Evolutionary conservation across 2,113 vertebrate genomes (phyloP).

Genomic region (Puffinus mauretanicus): DNA sequence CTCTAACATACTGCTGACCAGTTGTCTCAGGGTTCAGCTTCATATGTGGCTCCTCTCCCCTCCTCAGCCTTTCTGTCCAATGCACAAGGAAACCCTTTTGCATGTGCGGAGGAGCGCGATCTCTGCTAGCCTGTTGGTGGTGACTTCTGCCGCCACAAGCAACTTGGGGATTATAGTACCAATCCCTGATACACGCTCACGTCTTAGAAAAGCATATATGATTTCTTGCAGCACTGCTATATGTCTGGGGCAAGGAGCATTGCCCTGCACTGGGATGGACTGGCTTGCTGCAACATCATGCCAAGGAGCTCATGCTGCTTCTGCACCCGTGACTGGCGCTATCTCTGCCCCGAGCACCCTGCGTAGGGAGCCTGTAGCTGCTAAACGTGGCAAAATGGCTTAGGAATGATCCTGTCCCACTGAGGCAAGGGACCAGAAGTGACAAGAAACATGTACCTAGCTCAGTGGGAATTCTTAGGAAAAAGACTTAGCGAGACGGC

Average conservation of each 20-base stretch:
- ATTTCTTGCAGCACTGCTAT: background rate
- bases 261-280: background rate
- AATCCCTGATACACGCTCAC: accelerated
- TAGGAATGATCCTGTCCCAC: background rate
- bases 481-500: background rate
- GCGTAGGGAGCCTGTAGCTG: background rate
- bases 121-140: background rate
- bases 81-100: background rate
- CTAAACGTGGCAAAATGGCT: background rate
- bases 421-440: background rate
- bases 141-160: background rate
- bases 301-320: background rate
- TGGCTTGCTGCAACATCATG: background rate
- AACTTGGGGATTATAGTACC: background rate
- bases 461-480: background rate
- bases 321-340: background rate
- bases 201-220: background rate
- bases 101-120: accelerated
- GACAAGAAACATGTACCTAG: background rate
- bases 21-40: background rate
- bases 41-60: background rate
- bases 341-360: background rate
- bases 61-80: background rate
- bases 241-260: background rate
- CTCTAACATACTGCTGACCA: background rate